Base-by-base conservation (phyloP, 1,140 invertebrate species). In the Aphelinus atriplicis region DNA sequence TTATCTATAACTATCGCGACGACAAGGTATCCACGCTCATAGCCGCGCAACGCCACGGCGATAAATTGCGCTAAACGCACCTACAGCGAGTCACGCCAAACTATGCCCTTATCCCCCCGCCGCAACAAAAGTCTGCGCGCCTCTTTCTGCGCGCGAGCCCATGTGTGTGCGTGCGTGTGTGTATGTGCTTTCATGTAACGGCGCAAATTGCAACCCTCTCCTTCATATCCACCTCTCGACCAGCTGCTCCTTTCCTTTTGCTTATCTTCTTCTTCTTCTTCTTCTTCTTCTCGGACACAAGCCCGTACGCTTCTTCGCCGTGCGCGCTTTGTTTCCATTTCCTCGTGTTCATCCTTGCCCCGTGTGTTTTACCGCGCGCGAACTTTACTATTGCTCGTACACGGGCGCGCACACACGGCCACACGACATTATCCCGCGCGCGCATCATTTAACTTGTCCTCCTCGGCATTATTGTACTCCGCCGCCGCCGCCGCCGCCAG, bases 21-120 rank as follows among this genome's bases (percentile, higher is more conserved):
- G 72, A 73, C 72, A 73, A 73, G 72, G 64, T 73, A 73, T 73
- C 72, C 64, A 26, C 26, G 64, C 64, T 73, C 68, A 73, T 68
- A 73, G 64, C 57, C 56, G 62, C 56, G 68, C 67, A 65, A 73
- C 64, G 68, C 65, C 57, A 26, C 26, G 42, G 50, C 64, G 48
- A 73, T 73, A 73, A 67, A 73, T 73, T 73, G 64, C 10, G 50
- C 57, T 73, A 68, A 67, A 68, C 42, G 46, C 64, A 45, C 48
- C 71, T 67, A 73, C 26, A 51, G 55, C 62, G 48, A 65, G 46
- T 48, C 26, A 43, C 47, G 48, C 6, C 7, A 50, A 7, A 64
- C 45, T 57, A 42, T 64, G 47, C 46, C 51, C 47, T 45, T 62
- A 47, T 62, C 42, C 46, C 6, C 45, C n/a, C 6, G 50, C 72